Percentiles rank a stretch among this genome's conserved stretches.
Conservation (phyloP, 2,888 invertebrate species). For the Oeneis ivallda region DNA sequence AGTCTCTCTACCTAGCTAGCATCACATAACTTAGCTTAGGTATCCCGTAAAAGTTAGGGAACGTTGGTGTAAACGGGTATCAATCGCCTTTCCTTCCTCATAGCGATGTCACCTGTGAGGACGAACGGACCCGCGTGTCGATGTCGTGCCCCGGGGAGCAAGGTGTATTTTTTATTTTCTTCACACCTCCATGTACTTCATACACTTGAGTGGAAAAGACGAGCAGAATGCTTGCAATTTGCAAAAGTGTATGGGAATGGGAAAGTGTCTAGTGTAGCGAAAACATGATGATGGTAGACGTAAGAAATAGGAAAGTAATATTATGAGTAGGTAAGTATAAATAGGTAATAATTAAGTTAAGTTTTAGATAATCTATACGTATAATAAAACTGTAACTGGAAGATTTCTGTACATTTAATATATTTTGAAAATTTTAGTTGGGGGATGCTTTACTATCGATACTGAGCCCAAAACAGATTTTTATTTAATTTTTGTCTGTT, state of each 20-base stretch:
- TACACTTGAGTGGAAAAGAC: constrained; percentile 22
- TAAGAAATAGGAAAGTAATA: background rate
- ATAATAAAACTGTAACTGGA: no score
- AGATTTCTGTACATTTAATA: no score
- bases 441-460: no score
- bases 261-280: background rate
- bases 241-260: constrained; percentile 20
- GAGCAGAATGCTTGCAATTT: constrained; percentile 24
- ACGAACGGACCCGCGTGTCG: background rate
- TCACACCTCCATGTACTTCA: constrained; percentile 22
- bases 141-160: constrained; percentile 5
- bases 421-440: no score
- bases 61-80: no score
- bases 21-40: no score
- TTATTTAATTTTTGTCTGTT: no score
- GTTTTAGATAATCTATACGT: no score
- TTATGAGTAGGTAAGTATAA: no score
- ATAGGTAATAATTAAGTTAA: background rate
- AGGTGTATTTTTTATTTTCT: constrained; percentile 18
- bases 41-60: no score
- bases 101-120: constrained; percentile 6
- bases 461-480: no score
- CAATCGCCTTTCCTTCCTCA: background rate
- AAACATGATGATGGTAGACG: background rate
- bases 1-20: no score